Evolutionary conservation across 2,797 vertebrate species (phyloP).

Genomic region (Xiphophorus birchmanni): DNA sequence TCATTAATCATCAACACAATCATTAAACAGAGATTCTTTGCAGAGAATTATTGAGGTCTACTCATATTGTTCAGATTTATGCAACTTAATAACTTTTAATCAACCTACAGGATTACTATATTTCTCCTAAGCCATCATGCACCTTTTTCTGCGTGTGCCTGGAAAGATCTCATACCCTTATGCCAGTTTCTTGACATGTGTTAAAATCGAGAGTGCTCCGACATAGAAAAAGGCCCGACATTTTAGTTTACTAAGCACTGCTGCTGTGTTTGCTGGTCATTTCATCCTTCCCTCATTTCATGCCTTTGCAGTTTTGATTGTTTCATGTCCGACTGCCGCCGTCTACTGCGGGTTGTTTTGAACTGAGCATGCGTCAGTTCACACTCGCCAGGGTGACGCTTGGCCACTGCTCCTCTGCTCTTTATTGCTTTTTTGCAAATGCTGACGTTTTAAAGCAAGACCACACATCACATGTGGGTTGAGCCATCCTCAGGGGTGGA

Average conservation of each 20-base stretch:
- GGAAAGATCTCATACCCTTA: too few species aligned
- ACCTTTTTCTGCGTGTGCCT: too few species aligned
- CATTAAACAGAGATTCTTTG: too few species aligned
- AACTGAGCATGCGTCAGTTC: not conserved
- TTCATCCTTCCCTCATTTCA: not conserved
- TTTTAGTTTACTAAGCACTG: not conserved
- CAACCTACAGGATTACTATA: too few species aligned
- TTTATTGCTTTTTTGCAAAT: not conserved
- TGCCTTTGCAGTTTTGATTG: not conserved
- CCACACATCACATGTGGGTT: not conserved
- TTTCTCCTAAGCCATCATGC: too few species aligned
- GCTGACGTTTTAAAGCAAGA: not conserved
- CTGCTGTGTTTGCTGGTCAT: not conserved
- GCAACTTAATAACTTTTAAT: too few species aligned
- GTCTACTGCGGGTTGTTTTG: not conserved
- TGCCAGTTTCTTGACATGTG: too few species aligned
- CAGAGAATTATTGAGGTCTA: too few species aligned
- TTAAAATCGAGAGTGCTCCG: not conserved
- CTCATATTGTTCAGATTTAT: too few species aligned
- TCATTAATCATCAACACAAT: too few species aligned
- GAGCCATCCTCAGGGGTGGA: not conserved
- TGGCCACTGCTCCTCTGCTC: not conserved
- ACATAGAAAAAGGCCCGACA: not conserved
- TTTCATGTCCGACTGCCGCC: not conserved
- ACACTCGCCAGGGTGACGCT: not conserved